phyloP scores from a whole-genome alignment of 2,888 invertebrate genomes.

The Idaea straminata region DNA sequence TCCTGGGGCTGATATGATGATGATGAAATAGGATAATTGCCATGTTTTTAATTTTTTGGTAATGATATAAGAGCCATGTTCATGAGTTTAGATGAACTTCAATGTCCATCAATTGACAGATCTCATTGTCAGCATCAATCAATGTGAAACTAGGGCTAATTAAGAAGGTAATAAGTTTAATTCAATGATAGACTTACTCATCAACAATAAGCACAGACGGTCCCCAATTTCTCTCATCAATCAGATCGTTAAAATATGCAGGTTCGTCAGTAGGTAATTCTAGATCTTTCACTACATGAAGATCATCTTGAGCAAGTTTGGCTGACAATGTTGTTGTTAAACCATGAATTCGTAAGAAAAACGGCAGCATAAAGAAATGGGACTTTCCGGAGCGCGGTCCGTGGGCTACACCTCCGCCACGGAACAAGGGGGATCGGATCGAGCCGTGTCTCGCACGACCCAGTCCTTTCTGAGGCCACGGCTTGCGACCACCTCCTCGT shows the following conservation, averaged over 20 bases:
- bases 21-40: too few relatives aligned
- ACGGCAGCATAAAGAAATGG: constrained; percentile 96
- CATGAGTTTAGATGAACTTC: too few relatives aligned
- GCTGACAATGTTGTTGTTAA: constrained; percentile 91
- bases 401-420: constrained; percentile 90
- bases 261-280: constrained; percentile 92
- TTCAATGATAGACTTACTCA: constrained; percentile 82
- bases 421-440: constrained; percentile 92
- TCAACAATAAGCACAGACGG: constrained; percentile 96
- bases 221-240: constrained; percentile 95
- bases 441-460: constrained; percentile 96
- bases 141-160: too few relatives aligned
- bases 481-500: constrained; percentile 93
- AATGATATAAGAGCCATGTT: too few relatives aligned
- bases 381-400: constrained; percentile 95
- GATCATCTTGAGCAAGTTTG: constrained; percentile 97
- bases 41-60: too few relatives aligned
- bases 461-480: constrained; percentile 97
- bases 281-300: constrained; percentile 93
- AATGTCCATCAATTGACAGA: too few relatives aligned
- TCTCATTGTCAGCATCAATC: too few relatives aligned
- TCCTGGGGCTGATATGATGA: too few relatives aligned
- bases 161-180: background rate
- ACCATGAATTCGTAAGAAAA: constrained; percentile 87
- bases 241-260: constrained; percentile 87